These are phyloP conservation scores for Hipposideros armiger DNA, from an alignment of 2,113 vertebrate species.

Conservation along the genomic window DNA sequence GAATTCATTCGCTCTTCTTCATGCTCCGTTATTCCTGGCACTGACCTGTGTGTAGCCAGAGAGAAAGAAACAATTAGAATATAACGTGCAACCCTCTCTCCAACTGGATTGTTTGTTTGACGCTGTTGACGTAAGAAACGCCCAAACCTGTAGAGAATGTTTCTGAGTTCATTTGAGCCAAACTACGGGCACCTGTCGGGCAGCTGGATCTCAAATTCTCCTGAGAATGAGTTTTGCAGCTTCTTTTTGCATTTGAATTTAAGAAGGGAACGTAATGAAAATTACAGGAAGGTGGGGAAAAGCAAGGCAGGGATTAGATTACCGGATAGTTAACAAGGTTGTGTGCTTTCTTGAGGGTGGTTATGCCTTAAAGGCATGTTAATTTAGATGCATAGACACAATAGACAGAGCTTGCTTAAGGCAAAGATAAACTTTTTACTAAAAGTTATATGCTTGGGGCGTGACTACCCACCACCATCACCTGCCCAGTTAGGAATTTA, in stretches of 20 bases:
- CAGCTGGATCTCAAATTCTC: background rate
- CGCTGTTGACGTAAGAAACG: background rate
- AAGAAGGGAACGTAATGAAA: background rate
- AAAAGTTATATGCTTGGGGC: background rate
- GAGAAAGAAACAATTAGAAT: conserved; percentile 8
- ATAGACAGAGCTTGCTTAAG: background rate
- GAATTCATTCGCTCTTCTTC: background rate
- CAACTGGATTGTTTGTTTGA: conserved; percentile 15
- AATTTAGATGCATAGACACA: background rate
- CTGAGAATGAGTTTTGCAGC: background rate
- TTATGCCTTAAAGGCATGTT: background rate
- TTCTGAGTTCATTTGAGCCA: background rate
- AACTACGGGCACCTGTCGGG: background rate
- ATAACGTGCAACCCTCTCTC: background rate
- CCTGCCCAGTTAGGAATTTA: background rate
- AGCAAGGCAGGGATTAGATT: background rate
- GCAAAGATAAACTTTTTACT: background rate
- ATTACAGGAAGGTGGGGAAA: background rate
- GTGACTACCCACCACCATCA: background rate
- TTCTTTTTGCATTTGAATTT: background rate
- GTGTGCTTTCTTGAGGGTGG: background rate
- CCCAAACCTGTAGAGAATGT: background rate
- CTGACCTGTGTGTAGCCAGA: background rate
- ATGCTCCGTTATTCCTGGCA: background rate
- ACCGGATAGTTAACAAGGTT: background rate